Evolutionary conservation across 1,140 invertebrate species (phyloP).

Genomic region (Dysdera silvatica): DNA sequence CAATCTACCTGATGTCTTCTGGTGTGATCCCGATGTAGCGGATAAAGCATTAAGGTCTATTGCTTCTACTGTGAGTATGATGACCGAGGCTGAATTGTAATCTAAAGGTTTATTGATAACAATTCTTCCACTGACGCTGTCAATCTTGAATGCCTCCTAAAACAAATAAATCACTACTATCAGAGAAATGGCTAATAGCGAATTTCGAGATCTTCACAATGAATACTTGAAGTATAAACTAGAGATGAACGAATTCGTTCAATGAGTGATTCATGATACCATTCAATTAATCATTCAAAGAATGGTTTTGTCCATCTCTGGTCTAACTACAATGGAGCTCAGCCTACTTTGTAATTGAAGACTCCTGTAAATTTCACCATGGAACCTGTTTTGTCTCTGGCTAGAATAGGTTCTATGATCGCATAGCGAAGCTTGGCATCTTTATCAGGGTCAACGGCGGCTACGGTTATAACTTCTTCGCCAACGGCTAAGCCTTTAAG

Average conservation of each 20-base stretch:
- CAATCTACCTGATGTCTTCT: slow-evolving; percentile 25
- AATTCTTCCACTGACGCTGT: slow-evolving; percentile 27
- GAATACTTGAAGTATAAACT: too few species aligned
- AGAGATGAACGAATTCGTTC: too few species aligned
- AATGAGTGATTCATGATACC: too few species aligned
- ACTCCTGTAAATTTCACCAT: slow-evolving; percentile 5
- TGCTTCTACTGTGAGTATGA: slow-evolving; percentile 27
- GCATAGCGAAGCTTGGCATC: slow-evolving; percentile 60
- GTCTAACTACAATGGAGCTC: too few species aligned
- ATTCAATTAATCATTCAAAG: too few species aligned
- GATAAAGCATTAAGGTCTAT: slow-evolving; percentile 28
- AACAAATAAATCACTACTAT: neutral
- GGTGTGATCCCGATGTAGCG: slow-evolving; percentile 15
- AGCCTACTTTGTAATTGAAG: slow-evolving; percentile 21
- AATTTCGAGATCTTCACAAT: too few species aligned
- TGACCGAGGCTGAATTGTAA: slow-evolving; percentile 28
- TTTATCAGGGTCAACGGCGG: slow-evolving; percentile 61
- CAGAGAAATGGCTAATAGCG: too few species aligned
- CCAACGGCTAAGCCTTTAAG: slow-evolving; percentile 19
- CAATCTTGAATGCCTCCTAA: slow-evolving; percentile 30
- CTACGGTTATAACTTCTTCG: slow-evolving; percentile 51
- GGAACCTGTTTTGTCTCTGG: slow-evolving; percentile 62
- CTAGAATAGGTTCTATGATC: slow-evolving; percentile 58
- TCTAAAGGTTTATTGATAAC: slow-evolving; percentile 25
- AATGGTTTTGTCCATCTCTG: too few species aligned